phyloP scores from a whole-genome alignment of 2,797 vertebrate species.

The Premnoplex brunnescens region DNA sequence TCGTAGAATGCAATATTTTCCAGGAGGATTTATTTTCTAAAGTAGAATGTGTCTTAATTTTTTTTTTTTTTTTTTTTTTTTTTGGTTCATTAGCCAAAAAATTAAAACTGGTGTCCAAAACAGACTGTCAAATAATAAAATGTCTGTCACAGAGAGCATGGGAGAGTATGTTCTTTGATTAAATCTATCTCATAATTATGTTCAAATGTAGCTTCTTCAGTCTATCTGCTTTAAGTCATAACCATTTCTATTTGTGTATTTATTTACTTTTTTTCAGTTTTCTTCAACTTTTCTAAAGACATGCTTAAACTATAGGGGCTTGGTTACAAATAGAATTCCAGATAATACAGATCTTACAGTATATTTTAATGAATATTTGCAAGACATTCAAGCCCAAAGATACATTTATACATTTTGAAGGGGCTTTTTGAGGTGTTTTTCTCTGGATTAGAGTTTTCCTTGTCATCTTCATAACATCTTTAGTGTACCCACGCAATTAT shows the following conservation, averaged over 20 bases:
- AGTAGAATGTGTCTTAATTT: background rate
- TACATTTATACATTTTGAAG: background rate
- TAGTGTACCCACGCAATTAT: background rate
- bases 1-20: background rate
- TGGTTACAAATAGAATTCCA: background rate
- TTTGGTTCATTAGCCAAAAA: background rate
- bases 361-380: background rate
- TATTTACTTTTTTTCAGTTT: background rate
- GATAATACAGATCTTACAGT: background rate
- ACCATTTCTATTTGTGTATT: background rate
- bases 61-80: background rate
- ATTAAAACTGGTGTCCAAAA: background rate
- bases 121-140: background rate
- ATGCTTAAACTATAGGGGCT: background rate
- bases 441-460: background rate
- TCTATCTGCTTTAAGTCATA: background rate
- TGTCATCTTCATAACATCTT: background rate
- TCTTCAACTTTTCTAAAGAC: background rate
- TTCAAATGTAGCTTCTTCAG: background rate
- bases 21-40: background rate
- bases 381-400: background rate
- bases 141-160: background rate
- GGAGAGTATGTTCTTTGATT: background rate
- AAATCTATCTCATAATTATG: background rate
- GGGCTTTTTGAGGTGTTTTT: accelerated